Evolutionary conservation across 2,888 invertebrate species (phyloP).

Genomic region (Lasioglossum marginatum): DNA sequence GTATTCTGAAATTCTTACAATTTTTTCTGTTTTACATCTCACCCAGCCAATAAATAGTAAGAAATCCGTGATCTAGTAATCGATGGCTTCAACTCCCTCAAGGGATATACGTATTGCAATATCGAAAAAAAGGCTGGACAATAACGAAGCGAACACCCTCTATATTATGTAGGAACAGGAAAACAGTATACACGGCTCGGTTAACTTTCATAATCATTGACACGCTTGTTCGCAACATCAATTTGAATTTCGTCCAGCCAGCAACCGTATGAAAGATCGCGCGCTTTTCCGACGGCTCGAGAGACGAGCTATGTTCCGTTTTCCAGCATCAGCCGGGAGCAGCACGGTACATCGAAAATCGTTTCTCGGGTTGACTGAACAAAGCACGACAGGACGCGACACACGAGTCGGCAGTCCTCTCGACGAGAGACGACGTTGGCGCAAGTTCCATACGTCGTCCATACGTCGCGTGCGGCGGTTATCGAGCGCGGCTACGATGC

Average conservation of each 20-base stretch:
- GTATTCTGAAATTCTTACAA: no score
- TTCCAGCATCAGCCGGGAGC: not conserved
- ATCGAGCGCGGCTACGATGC: slow-evolving; percentile 41
- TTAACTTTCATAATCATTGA: not conserved
- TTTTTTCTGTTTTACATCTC: no score
- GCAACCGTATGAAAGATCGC: not conserved
- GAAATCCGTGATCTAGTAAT: no score
- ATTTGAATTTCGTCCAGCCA: not conserved
- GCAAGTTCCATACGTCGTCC: slow-evolving; percentile 32
- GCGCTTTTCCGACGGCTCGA: not conserved
- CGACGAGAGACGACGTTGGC: slow-evolving; percentile 19
- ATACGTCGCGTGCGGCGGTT: slow-evolving; percentile 21
- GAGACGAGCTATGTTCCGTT: not conserved
- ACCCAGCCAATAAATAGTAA: no score
- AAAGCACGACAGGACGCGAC: not conserved
- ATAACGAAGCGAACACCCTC: no score
- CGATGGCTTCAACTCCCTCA: no score
- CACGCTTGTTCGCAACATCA: not conserved
- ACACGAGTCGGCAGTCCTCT: not conserved
- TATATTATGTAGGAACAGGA: no score
- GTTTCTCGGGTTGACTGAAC: not conserved
- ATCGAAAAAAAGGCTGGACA: no score
- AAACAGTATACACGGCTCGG: no score
- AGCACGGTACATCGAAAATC: not conserved
- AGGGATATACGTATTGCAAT: no score